Base-by-base conservation (phyloP, 2,888 invertebrate genomes). In the Criorhina ranunculi region DNA sequence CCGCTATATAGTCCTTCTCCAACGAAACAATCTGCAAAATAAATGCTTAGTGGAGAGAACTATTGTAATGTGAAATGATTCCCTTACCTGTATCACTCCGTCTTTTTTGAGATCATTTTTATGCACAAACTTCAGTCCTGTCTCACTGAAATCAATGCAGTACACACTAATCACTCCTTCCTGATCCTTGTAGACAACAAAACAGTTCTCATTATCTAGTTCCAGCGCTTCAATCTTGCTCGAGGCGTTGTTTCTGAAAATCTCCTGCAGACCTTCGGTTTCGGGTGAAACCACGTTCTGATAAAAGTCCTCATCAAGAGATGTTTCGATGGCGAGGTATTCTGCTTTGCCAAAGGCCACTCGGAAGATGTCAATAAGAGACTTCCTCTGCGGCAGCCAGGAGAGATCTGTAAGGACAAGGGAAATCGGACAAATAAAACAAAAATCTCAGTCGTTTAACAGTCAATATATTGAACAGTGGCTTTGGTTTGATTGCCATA, bases 31-130 rank as follows among this genome's bases (percentile, higher is more conserved):
- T 76, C 89, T 89, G 24, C 0, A 86, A 77, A 19, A 40, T 5
- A 35, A 15, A 6, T 17, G 0, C 1, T 44, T 37, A 24, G 8
- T 40, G 7, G 0, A 0, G 8, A 4, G 1, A 37, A 42, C 24
- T 12, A 6, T n/a, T 8, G n/a, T 2, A 0, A 9, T 12, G n/a
- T 15, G 19, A 7, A 5, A 9, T 12, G 2, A 15, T 1, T 5
- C n/a, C n/a, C n/a, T 29, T 85, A 90, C 86, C 88, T 90, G 89
- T 82, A 86, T 78, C 6, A 88, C 87, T 4, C 87, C 76, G 17
- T 55, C 35, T 17, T 69, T 79, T 6, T 59, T 66, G 3, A 87
- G 67, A 0, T 66, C 67, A 11, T 60, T 76, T 37, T 77, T 76
- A 35, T 64, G 60, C 4, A 83, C 77, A n/a, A 86, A 73, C 29